Conservation (phyloP, 2,888 invertebrate genomes). For the Elgonia sp. region DNA sequence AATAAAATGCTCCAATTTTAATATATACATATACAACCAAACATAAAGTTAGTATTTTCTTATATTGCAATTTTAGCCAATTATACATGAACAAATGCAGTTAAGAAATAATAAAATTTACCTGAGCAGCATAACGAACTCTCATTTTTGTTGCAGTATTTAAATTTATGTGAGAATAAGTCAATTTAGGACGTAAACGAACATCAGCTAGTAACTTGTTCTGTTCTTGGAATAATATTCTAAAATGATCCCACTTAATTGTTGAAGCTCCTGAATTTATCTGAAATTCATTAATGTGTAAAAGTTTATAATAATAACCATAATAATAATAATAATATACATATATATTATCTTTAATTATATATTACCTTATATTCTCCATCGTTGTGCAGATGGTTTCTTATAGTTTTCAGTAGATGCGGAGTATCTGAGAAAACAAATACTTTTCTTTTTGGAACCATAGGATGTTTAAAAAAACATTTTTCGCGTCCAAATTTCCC, state of each 20-base stretch:
- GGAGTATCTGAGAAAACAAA: slow-evolving; percentile 16
- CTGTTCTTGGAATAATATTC: slow-evolving; percentile 1
- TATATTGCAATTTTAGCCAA: too few species aligned
- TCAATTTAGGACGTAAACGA: slow-evolving; percentile 41
- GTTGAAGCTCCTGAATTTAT: background rate
- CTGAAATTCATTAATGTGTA: background rate
- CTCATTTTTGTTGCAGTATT: slow-evolving; percentile 50
- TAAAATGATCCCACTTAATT: slow-evolving; percentile 37
- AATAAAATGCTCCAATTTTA: too few species aligned
- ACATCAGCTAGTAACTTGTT: slow-evolving; percentile 6
- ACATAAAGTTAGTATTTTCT: too few species aligned
- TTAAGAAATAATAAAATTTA: slow-evolving; percentile 1
- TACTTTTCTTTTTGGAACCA: background rate
- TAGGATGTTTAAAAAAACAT: background rate
- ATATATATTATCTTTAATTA: too few species aligned
- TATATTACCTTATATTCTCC: background rate
- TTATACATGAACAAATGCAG: too few species aligned
- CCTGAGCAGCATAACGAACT: slow-evolving; percentile 44
- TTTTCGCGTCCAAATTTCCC: background rate
- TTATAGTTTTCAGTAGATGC: slow-evolving; percentile 14
- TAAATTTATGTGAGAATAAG: slow-evolving; percentile 23
- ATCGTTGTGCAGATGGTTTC: background rate
- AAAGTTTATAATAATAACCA: too few species aligned
- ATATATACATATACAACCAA: too few species aligned
- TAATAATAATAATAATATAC: too few species aligned